Evolutionary conservation across 1,140 invertebrate species (phyloP), one percentile per base, ranked within the genome.

Genomic region (Neodiprion pinetum): DNA sequence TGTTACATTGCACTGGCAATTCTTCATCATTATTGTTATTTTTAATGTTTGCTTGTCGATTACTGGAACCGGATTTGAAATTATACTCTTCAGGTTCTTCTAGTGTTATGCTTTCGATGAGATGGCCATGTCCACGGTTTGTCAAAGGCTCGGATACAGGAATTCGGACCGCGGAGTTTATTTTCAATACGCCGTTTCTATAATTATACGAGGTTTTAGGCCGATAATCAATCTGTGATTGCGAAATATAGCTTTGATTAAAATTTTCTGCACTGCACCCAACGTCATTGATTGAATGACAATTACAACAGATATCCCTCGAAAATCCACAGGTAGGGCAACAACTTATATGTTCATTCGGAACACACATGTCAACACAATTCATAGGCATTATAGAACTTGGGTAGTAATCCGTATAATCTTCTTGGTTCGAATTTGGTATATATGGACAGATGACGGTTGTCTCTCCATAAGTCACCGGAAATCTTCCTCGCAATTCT

Each of bases 181-280:
- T 61, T 17, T 61, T 9, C 53, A 61, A 61, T 61, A 61, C n/a
- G 11, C 53, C 53, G 7, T 61, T 61, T 61, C 53, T 61, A 61
- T 61, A 61, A 61, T 61, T 61, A 61, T 61, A 61, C 7, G 53
- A 61, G n/a, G 53, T 61, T 9, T 17, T 61, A 14, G 53, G 53
- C n/a, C 53, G 53, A 61, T 61, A 61, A 61, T 61, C 53, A 61
- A 61, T 61, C n/a, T 61, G 7, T 61, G 53, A 61, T 61, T 17
- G 53, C 11, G 53, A 61, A 61, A 14, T 61, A 61, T 61, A 61
- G 53, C 53, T 61, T 61, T 61, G 7, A 4, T 61, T 17, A 17
- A 61, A 14, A 61, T 14, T 61, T 17, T 61, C 53, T 17, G 53
- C 11, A 61, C n/a, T 61, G 8, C n/a, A 61, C 53, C 11, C 11